A percentile compares a stretch with the other conserved stretches of the same genome.
Conservation (phyloP, 2,888 invertebrate genomes). For the Dascillus cervinus region DNA sequence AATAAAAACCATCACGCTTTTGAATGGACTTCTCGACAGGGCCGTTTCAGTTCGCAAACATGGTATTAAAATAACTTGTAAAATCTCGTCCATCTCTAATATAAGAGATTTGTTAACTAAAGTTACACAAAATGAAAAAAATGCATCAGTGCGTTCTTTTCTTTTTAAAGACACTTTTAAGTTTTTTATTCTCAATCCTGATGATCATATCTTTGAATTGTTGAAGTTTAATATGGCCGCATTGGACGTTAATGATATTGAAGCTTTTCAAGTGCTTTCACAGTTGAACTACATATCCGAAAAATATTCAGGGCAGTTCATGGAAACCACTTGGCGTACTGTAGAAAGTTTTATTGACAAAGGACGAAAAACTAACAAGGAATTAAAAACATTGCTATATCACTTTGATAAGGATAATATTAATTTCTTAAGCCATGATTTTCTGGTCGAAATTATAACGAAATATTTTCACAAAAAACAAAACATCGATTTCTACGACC, state of each 20-base stretch:
- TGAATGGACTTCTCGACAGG: constrained; percentile 4
- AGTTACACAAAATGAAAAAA: constrained; percentile 6
- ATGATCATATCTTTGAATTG: constrained; percentile 7
- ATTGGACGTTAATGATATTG: constrained; percentile 4
- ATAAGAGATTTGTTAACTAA: neutral
- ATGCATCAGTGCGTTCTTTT: constrained; percentile 5
- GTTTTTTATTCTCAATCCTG: constrained; percentile 7
- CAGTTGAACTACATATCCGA: no score
- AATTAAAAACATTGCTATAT: no score
- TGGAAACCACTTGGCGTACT: no score
- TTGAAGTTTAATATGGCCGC: constrained; percentile 3
- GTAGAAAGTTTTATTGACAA: no score
- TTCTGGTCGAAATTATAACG: no score
- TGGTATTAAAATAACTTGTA: constrained; percentile 7
- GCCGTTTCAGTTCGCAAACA: constrained; percentile 12
- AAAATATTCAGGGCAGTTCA: no score
- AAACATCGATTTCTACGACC: no score
- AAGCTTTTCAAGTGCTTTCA: no score
- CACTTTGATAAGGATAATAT: no score
- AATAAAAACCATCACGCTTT: neutral
- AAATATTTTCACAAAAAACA: no score
- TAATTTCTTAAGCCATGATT: no score
- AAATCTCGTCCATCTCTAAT: constrained; percentile 1
- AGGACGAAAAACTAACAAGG: no score
- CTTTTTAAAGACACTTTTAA: constrained; percentile 7